Percentiles rank a stretch among this genome's conserved stretches.
Evolutionary conservation across 2,797 vertebrate species (phyloP).

Genomic region (Scarus forsteni): DNA sequence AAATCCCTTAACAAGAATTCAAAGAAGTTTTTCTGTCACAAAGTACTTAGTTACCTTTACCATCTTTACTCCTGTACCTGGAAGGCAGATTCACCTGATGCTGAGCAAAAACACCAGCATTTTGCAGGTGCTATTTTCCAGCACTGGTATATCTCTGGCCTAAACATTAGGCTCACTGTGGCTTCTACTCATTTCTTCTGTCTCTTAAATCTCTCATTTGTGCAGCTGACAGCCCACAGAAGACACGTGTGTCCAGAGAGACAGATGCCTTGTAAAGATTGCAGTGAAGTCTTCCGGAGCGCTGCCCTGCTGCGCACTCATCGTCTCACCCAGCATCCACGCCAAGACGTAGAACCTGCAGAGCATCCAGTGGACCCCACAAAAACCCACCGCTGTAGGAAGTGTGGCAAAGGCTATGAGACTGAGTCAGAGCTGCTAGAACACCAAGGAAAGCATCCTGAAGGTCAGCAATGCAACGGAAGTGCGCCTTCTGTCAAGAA

Average conservation of each 20-base stretch:
- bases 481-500: slow-evolving; percentile 74
- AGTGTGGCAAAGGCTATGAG: slow-evolving; percentile 84
- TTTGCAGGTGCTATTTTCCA: too few species aligned
- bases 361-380: slow-evolving; percentile 73
- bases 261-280: slow-evolving; percentile 85
- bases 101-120: too few species aligned
- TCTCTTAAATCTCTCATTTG: not conserved
- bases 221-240: slow-evolving; percentile 84
- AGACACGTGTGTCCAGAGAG: slow-evolving; percentile 87
- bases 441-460: slow-evolving; percentile 85
- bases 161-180: fast-evolving
- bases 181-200: not conserved
- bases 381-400: slow-evolving; percentile 84
- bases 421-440: slow-evolving; percentile 79
- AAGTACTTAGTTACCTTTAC: too few species aligned
- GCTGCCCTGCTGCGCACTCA: slow-evolving; percentile 85
- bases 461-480: slow-evolving; percentile 85
- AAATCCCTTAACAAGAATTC: too few species aligned
- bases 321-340: slow-evolving; percentile 82
- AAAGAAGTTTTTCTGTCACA: too few species aligned
- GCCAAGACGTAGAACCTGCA: slow-evolving; percentile 71
- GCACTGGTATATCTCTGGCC: too few species aligned
- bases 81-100: too few species aligned
- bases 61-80: too few species aligned
- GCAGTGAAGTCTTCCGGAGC: slow-evolving; percentile 85